Evolutionary conservation across 2,113 vertebrate species (phyloP), one percentile per base, ranked within the genome.

Genomic region (Excalfactoria chinensis): DNA sequence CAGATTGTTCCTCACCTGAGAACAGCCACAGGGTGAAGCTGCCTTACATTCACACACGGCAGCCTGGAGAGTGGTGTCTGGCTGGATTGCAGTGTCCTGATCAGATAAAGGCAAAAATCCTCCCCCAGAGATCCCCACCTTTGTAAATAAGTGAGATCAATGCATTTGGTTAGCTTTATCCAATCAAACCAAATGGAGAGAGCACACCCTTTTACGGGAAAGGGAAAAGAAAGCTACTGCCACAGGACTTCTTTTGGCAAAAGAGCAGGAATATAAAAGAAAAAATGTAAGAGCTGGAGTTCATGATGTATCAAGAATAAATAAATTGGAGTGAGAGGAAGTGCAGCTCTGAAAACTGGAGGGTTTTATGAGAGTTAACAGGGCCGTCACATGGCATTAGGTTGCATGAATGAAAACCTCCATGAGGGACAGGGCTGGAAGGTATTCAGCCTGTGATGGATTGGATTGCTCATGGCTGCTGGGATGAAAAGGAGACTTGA

Each of bases 121-220:
- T 68, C 78, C 63, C 84, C 51, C 64, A 26, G 35, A 81, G 9
- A 51, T 53, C 56, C 64, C 51, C 43, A 32, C 40, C 67, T 95
- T 51, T 69, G 93, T 86, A 95, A 91, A 95, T 68, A 95, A 80
- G 74, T 0, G 0, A 78, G 59, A 85, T 89, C 53, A 1, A 88
- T 9, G 11, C 10, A 82, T 60, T 69, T 35, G 51, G 35, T 58
- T 56, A 81, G 32, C 18, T 89, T 46, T 1, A 12, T 15, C 90
- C 93, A 96, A 93, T 95, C 71, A 94, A 82, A 70, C 26, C 63
- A 59, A 84, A 63, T 23, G 43, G 30, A 77, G 56, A 48, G 11
- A 93, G 64, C 80, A 96, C 95, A 79, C 85, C 96, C 93, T 88
- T 91, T 86, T 55, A 72, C 59, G 3, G 28, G 64, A 89, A 91